These are phyloP conservation scores for Zhuqinia jingwanae DNA, from an alignment of 2,888 invertebrate genomes.

Conservation along the genomic window DNA sequence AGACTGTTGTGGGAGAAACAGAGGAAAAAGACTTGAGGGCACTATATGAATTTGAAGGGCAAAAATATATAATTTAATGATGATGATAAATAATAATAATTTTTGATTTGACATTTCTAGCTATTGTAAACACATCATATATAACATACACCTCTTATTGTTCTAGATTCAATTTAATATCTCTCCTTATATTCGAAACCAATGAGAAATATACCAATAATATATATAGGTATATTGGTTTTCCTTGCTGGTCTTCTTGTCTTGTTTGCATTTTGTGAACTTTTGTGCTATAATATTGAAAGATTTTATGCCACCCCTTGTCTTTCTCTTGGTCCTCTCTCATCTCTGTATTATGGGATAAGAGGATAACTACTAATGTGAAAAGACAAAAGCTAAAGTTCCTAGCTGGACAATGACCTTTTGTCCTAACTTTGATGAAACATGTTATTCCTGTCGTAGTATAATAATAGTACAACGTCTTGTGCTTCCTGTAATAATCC, in stretches of 20 bases:
- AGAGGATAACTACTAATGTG: not conserved
- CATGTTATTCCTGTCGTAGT: not conserved
- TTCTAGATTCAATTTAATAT: no score
- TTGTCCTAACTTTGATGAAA: conserved; percentile 47
- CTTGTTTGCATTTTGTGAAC: not conserved
- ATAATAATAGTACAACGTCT: not conserved
- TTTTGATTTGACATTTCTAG: conserved; percentile 21
- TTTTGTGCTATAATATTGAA: not conserved
- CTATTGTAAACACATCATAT: conserved; percentile 1
- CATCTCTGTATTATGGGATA: not conserved
- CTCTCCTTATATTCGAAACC: no score
- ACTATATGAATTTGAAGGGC: not conserved
- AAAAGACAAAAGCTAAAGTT: not conserved
- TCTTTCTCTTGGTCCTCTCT: not conserved
- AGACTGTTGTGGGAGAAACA: no score
- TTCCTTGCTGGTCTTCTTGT: not conserved
- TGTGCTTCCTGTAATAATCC: not conserved
- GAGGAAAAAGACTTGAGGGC: not conserved
- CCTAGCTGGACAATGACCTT: conserved; percentile 63
- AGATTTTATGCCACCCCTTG: not conserved
- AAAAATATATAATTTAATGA: not conserved
- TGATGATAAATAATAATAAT: not conserved
- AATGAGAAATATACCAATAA: no score
- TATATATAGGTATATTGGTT: not conserved
- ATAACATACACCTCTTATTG: no score